These are phyloP conservation scores for Drosophila testacea DNA, from an alignment of 2,888 invertebrate genomes.

Conservation along the genomic window DNA sequence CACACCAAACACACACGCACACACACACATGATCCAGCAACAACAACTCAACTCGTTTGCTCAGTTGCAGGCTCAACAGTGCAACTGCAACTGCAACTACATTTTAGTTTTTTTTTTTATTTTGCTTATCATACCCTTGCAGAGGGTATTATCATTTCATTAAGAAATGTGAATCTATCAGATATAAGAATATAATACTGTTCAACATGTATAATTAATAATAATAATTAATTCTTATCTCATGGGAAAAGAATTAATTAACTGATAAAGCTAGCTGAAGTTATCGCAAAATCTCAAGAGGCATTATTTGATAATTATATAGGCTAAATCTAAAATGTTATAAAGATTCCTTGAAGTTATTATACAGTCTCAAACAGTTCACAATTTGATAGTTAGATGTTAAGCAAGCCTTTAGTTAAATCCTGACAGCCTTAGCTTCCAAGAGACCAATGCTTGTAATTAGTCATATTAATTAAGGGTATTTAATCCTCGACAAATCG, in stretches of 20 bases:
- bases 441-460: neutral
- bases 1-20: conserved; percentile 42
- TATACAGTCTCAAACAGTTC: no score
- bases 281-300: no score
- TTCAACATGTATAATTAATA: no score
- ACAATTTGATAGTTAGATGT: no score
- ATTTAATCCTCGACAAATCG: conserved; percentile 26
- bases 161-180: neutral
- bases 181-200: neutral
- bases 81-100: conserved; percentile 72
- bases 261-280: no score
- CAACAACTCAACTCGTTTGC: conserved; percentile 63
- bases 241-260: no score
- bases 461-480: conserved; percentile 8
- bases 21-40: conserved; percentile 24
- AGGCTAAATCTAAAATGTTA: no score
- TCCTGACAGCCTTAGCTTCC: neutral
- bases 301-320: no score
- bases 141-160: conserved; percentile 13
- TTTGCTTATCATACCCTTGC: conserved; percentile 29
- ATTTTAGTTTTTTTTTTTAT: conserved; percentile 48
- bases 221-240: neutral
- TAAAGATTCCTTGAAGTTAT: no score
- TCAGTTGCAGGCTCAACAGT: conserved; percentile 60
- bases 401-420: neutral